phyloP scores from a whole-genome alignment of 2,113 vertebrate genomes.

The Ibidorhyncha struthersii region DNA sequence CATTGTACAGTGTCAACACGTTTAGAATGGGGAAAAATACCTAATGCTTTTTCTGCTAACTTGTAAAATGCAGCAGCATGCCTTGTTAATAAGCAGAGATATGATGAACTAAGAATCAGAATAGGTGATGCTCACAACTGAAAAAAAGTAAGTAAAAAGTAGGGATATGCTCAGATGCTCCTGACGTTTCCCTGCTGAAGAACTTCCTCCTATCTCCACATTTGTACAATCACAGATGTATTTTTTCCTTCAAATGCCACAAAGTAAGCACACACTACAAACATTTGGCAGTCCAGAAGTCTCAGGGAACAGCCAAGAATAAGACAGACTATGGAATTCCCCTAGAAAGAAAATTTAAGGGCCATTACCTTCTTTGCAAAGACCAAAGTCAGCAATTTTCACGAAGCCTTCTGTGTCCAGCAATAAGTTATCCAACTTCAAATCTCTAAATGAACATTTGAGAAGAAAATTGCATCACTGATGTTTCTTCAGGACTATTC shows the following conservation, averaged over 20 bases:
- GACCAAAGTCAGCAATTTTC: conserved; percentile 98
- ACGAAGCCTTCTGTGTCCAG: conserved; percentile 98
- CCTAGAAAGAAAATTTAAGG: background rate
- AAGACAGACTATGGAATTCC: background rate
- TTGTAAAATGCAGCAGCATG: background rate
- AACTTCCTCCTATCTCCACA: background rate
- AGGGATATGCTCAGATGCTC: background rate
- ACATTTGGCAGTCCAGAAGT: background rate
- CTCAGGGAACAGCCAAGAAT: background rate
- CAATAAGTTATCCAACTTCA: conserved; percentile 97
- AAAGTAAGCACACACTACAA: background rate
- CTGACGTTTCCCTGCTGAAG: background rate
- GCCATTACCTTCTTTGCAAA: conserved; percentile 96
- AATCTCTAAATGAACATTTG: conserved; percentile 82
- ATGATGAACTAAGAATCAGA: background rate
- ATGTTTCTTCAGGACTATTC: background rate
- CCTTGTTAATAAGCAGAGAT: background rate
- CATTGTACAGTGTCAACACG: background rate
- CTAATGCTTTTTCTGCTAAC: background rate
- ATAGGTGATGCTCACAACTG: background rate
- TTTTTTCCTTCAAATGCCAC: background rate
- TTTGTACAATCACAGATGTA: background rate
- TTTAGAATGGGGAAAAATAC: background rate
- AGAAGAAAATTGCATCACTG: conserved; percentile 26
- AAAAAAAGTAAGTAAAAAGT: background rate